Evolutionary conservation across 2,888 invertebrate genomes (phyloP).

Genomic region (Deilephila porcellus): DNA sequence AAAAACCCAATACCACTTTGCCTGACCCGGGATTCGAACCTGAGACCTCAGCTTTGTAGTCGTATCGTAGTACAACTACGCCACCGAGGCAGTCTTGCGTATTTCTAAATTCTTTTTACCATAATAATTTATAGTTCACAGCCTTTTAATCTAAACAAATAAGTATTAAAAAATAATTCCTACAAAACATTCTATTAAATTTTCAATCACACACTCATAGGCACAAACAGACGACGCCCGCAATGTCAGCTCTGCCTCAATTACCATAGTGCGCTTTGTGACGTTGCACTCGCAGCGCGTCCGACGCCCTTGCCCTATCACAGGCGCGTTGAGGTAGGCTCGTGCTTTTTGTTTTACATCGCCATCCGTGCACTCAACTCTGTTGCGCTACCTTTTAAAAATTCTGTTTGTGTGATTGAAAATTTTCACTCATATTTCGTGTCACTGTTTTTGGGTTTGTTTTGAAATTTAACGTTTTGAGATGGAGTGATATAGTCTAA

Average conservation of each 20-base stretch:
- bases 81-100: no score
- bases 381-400: conserved; percentile 1
- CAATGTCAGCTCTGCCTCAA: background rate
- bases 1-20: no score
- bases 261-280: conserved; percentile 35
- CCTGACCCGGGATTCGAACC: no score
- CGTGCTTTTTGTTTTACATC: conserved; percentile 49
- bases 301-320: conserved; percentile 80
- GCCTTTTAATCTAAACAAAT: no score
- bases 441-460: background rate
- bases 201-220: background rate
- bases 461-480: background rate
- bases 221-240: background rate
- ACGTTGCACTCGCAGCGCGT: conserved; percentile 60
- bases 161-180: no score
- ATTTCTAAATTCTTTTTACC: no score
- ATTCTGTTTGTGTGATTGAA: background rate
- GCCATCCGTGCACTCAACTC: conserved; percentile 30
- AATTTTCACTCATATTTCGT: background rate
- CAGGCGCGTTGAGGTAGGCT: conserved; percentile 71
- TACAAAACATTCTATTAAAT: no score
- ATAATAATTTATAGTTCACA: no score
- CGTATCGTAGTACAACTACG: no score
- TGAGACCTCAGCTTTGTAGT: no score
- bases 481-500: background rate